Conservation (phyloP, 2,797 vertebrate genomes). For the Balearica regulorum region DNA sequence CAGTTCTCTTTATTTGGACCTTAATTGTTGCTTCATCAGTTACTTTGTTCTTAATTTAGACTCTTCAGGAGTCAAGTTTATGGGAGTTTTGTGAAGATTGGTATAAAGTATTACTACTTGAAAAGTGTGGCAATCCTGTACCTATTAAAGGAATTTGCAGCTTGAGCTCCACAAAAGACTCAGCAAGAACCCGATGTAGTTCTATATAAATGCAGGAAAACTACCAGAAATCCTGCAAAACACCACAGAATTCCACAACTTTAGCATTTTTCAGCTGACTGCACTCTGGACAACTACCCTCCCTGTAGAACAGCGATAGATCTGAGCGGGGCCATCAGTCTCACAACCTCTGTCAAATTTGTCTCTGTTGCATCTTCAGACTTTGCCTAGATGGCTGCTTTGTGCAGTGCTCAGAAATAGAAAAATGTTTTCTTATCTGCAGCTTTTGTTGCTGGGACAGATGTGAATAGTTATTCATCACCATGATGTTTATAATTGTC, state of each 20-base stretch:
- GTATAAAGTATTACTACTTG: not conserved
- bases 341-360: not conserved
- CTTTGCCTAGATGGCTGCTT: not conserved
- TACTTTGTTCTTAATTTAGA: not conserved
- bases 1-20: not conserved
- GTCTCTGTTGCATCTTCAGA: not conserved
- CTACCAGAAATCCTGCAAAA: not conserved
- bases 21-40: not conserved
- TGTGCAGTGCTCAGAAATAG: not conserved
- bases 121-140: not conserved
- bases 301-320: not conserved
- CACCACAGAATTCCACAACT: not conserved
- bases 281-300: not conserved
- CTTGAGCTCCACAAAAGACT: not conserved
- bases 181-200: not conserved
- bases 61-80: not conserved
- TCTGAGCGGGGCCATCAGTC: not conserved
- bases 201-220: not conserved
- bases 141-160: not conserved
- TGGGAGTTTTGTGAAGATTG: not conserved
- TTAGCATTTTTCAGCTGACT: slow-evolving; percentile 13
- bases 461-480: not conserved
- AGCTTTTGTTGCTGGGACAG: not conserved
- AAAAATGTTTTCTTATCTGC: not conserved
- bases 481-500: not conserved